Conservation (phyloP, 2,888 invertebrate genomes). For the Tetragonula carbonaria region DNA sequence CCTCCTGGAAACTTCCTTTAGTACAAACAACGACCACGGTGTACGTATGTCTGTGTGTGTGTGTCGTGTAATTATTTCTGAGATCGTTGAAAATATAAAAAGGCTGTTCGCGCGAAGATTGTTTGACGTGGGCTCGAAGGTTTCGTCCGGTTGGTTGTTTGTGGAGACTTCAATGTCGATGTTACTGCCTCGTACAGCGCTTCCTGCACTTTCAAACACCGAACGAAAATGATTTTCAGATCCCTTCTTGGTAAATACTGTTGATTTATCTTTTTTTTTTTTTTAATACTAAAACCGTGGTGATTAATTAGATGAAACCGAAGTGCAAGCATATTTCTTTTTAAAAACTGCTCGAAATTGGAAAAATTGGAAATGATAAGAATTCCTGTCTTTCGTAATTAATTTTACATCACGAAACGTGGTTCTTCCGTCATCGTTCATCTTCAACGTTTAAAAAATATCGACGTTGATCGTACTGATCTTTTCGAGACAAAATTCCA, state of each 20-base stretch:
- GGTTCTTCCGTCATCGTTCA: too few relatives aligned
- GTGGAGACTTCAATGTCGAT: slow-evolving; percentile 4
- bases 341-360: too few relatives aligned
- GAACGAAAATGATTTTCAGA: background rate
- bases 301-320: too few relatives aligned
- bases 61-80: slow-evolving; percentile 1
- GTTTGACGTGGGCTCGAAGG: slow-evolving; percentile 2
- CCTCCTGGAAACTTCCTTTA: background rate
- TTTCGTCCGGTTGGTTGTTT: background rate
- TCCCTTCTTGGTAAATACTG: background rate
- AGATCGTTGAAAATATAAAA: background rate
- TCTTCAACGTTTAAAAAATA: too few relatives aligned
- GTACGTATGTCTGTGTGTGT: background rate
- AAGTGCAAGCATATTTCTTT: too few relatives aligned
- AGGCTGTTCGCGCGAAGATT: background rate
- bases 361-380: too few relatives aligned
- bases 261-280: background rate
- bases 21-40: background rate
- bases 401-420: too few relatives aligned
- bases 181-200: background rate
- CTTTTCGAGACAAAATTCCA: too few relatives aligned
- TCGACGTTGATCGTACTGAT: too few relatives aligned
- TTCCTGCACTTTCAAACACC: too few relatives aligned
- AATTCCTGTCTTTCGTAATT: too few relatives aligned
- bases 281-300: too few relatives aligned